phyloP scores from a whole-genome alignment of 2,888 invertebrate species.

The Melipona beecheii region DNA sequence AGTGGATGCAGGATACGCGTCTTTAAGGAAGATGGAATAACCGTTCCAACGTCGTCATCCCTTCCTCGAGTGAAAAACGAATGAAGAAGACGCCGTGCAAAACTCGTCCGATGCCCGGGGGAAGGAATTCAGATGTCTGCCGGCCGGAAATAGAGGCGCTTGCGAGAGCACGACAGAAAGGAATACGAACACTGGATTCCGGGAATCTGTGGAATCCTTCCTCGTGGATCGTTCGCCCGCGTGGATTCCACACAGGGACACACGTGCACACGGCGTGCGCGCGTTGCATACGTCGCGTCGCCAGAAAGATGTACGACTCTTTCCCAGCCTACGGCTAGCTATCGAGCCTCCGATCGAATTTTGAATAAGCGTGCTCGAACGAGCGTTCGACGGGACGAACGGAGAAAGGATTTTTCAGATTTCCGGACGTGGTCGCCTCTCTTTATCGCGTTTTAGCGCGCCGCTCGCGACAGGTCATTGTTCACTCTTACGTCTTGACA shows the following conservation, averaged over 20 bases:
- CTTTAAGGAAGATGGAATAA: background rate
- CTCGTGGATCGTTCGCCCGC: slow-evolving; percentile 35
- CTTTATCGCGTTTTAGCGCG: slow-evolving; percentile 4
- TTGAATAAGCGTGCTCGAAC: slow-evolving; percentile 26
- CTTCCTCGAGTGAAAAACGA: background rate
- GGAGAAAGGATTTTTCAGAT: slow-evolving; percentile 20
- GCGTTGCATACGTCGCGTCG: background rate
- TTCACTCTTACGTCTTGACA: background rate
- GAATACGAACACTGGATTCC: slow-evolving; percentile 43
- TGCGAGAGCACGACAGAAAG: slow-evolving; percentile 14
- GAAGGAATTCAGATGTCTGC: slow-evolving; percentile 10
- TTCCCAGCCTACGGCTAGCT: slow-evolving; percentile 26
- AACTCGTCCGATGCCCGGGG: background rate
- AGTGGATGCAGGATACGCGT: background rate
- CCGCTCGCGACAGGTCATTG: background rate
- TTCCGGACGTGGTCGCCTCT: background rate
- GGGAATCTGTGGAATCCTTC: slow-evolving; percentile 51
- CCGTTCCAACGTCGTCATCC: background rate
- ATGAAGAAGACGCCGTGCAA: too few species aligned
- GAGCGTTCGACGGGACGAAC: slow-evolving; percentile 49
- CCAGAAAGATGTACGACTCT: slow-evolving; percentile 36
- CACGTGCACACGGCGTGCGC: background rate
- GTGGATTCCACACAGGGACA: slow-evolving; percentile 42
- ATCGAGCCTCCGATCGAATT: slow-evolving; percentile 56
- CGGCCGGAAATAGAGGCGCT: slow-evolving; percentile 38